These are phyloP conservation scores for Conomelus anceps DNA, from an alignment of 2,888 invertebrate species.

Conservation along the genomic window DNA sequence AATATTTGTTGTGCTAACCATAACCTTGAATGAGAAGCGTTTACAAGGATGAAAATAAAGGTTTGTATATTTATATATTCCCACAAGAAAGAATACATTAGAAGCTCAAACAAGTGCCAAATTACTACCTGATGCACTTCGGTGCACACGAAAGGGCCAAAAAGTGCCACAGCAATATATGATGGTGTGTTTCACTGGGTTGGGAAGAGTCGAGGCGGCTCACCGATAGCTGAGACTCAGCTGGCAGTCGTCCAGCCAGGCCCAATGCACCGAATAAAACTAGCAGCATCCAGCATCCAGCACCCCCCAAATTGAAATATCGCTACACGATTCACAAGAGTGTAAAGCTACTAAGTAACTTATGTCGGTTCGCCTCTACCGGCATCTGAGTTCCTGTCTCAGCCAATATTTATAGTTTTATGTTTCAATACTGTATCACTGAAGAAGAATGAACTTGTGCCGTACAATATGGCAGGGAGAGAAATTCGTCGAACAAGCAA, in stretches of 20 bases:
- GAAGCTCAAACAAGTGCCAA: not conserved
- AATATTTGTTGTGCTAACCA: too few relatives aligned
- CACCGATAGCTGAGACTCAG: not conserved
- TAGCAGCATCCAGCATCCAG: too few relatives aligned
- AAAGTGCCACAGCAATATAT: not conserved
- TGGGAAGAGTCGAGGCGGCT: not conserved
- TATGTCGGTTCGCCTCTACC: not conserved
- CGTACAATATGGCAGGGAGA: not conserved
- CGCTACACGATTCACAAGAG: not conserved
- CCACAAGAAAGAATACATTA: not conserved
- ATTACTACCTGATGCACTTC: not conserved
- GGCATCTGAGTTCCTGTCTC: not conserved
- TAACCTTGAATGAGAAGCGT: too few relatives aligned
- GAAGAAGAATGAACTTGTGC: not conserved
- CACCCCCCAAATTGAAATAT: not conserved
- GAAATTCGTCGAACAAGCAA: not conserved
- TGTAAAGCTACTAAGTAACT: not conserved
- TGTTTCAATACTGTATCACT: not conserved
- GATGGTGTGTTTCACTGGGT: too few relatives aligned
- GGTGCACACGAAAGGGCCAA: not conserved
- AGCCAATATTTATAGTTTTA: not conserved
- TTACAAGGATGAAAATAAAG: too few relatives aligned
- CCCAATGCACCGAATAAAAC: too few relatives aligned
- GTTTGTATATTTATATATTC: too few relatives aligned
- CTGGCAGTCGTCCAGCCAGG: not conserved